These are phyloP conservation scores for Zelleria hepariella DNA, from an alignment of 2,888 invertebrate genomes.

Conservation along the genomic window DNA sequence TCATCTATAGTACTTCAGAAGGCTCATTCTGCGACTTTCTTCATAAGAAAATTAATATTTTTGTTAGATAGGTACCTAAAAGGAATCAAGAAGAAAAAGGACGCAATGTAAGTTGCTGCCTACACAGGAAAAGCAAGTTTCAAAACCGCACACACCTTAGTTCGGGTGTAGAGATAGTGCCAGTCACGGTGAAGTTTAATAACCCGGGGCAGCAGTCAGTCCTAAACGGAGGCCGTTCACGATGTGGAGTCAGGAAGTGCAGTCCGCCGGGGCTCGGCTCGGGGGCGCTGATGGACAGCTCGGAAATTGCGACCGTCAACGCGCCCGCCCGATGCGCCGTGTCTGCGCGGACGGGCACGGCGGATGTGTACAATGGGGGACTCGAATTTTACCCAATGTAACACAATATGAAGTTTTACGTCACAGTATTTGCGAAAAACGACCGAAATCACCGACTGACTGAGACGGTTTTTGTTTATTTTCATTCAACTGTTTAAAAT, in stretches of 20 bases:
- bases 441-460: too few species aligned
- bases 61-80: too few species aligned
- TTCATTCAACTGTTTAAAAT: too few species aligned
- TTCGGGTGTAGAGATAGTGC: neutral
- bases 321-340: conserved; percentile 11
- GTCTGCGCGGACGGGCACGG: neutral
- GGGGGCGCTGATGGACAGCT: conserved; percentile 30
- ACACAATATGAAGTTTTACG: too few species aligned
- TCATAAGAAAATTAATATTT: too few species aligned
- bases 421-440: too few species aligned
- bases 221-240: neutral
- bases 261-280: neutral
- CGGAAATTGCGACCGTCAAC: conserved; percentile 44
- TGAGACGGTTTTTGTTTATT: too few species aligned
- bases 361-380: neutral
- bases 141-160: neutral
- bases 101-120: too few species aligned
- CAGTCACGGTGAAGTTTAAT: neutral
- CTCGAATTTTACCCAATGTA: neutral
- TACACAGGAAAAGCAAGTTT: too few species aligned
- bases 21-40: too few species aligned
- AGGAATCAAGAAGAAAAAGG: too few species aligned
- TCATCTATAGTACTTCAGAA: too few species aligned
- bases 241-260: conserved; percentile 7
- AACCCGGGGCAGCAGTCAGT: neutral